A percentile compares a stretch with the other conserved stretches of the same genome.
These are phyloP conservation scores for Heteropelma amictum DNA, from an alignment of 2,888 invertebrate genomes.

Conservation along the genomic window DNA sequence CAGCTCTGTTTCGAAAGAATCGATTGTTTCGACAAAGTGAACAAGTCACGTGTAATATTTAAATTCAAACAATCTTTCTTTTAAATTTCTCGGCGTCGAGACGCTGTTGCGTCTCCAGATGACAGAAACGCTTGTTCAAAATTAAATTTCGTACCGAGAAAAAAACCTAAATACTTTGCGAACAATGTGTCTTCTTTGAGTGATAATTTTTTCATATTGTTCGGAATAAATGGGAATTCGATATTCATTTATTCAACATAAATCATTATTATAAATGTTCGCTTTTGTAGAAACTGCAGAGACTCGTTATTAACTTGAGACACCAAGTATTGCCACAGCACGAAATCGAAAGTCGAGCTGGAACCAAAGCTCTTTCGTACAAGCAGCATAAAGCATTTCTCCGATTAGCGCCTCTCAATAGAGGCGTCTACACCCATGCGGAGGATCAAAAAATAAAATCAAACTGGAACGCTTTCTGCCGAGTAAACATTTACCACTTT, in stretches of 20 bases:
- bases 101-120: no score
- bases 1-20: no score
- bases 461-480: constrained; percentile 73
- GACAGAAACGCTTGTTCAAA: no score
- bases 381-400: constrained; percentile 59
- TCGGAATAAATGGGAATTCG: neutral
- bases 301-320: constrained; percentile 59
- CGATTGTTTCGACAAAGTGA: no score
- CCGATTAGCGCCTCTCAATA: constrained; percentile 60
- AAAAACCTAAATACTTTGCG: no score
- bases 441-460: constrained; percentile 66
- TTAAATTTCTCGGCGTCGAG: no score
- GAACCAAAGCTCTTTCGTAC: constrained; percentile 56
- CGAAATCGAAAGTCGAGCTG: constrained; percentile 61
- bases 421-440: constrained; percentile 57
- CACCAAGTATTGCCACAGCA: constrained; percentile 69
- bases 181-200: no score
- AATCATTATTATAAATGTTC: constrained; percentile 14
- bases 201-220: no score
- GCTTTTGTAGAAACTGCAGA: constrained; percentile 61
- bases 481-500: constrained; percentile 58
- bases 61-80: no score
- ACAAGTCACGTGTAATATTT: no score
- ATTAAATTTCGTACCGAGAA: no score
- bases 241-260: neutral